Conservation (phyloP, 2,888 invertebrate genomes). For the Habroteleia sp. region DNA sequence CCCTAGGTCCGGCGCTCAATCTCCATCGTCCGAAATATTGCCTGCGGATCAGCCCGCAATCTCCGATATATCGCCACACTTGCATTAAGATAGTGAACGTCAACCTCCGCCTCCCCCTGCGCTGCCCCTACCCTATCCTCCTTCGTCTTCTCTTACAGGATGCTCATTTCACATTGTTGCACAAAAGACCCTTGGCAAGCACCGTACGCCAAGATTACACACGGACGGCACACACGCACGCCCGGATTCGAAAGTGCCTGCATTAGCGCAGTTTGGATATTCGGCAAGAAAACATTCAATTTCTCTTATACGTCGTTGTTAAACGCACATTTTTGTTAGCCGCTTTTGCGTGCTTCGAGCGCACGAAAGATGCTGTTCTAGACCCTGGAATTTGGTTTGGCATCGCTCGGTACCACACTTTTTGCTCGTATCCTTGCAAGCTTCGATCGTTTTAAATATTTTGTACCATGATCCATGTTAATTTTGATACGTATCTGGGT, state of each 20-base stretch:
- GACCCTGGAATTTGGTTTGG: constrained; percentile 32
- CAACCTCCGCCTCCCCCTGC: constrained; percentile 27
- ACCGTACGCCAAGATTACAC: constrained; percentile 53
- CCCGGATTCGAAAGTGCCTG: constrained; percentile 61
- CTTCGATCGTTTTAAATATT: constrained; percentile 5
- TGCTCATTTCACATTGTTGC: constrained; percentile 59
- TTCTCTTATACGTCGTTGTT: constrained; percentile 53
- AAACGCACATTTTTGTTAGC: constrained; percentile 46
- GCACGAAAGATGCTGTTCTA: constrained; percentile 8
- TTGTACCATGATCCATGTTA: neutral
- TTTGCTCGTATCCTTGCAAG: neutral
- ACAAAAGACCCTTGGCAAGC: constrained; percentile 58
- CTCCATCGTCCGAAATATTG: constrained; percentile 61
- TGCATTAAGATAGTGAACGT: constrained; percentile 62
- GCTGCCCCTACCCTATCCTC: constrained; percentile 14
- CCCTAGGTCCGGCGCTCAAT: constrained; percentile 63
- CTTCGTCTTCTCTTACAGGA: constrained; percentile 37
- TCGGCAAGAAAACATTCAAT: constrained; percentile 57
- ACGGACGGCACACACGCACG: constrained; percentile 29
- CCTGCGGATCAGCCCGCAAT: constrained; percentile 51
- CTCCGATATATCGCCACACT: constrained; percentile 58
- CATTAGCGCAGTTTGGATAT: constrained; percentile 63
- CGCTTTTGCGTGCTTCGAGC: constrained; percentile 39
- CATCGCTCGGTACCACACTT: neutral
- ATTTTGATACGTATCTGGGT: too few relatives aligned